Evolutionary conservation across 2,888 invertebrate species (phyloP), one percentile per base, ranked within the genome.

Genomic region (Epiblema foenella): DNA sequence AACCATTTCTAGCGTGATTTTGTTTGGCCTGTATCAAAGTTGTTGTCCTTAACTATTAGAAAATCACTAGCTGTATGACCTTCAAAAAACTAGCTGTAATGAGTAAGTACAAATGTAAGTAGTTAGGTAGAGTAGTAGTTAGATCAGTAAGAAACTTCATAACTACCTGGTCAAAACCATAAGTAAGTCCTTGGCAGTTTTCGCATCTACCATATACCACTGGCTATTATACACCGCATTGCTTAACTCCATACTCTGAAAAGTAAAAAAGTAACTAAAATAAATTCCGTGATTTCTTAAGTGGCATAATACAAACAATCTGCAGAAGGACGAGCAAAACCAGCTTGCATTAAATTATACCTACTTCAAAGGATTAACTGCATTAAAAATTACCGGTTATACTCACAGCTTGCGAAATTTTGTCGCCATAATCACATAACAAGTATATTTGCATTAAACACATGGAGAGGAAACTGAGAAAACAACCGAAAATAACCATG

Each of bases 361-460:
- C 20, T 12, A 20, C 52, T 52, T 54, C 17, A 51, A 15, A 46
- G 24, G n/a, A n/a, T n/a, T n/a, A 1, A 51, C 11, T 33, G n/a
- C 17, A 46, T 7, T 62, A 33, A 66, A 12, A 12, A 8, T 10
- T 15, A 57, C 17, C 10, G 7, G 5, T 42, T 11, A 64, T 75
- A 76, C 85, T 85, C 76, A 88, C 89, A 46, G 86, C 82, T 74
- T 75, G 76, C 76, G 84, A 86, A 11, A 89, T 70, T 42, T 79
- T 73, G 74, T 88, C 87, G 8, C 89, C 85, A 52, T 82, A 89
- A 75, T 86, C 87, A 75, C 89, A 89, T 29, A 87, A 76, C 5
- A 85, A 75, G 75, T 78, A 89, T 77, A 87, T 84, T 78, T 89
- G 89, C 12, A 84, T 60, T 52, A 83, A 75, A n/a, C 82, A 82